Conservation (phyloP, 2,888 invertebrate species). For the Cryptocephalus moraei region DNA sequence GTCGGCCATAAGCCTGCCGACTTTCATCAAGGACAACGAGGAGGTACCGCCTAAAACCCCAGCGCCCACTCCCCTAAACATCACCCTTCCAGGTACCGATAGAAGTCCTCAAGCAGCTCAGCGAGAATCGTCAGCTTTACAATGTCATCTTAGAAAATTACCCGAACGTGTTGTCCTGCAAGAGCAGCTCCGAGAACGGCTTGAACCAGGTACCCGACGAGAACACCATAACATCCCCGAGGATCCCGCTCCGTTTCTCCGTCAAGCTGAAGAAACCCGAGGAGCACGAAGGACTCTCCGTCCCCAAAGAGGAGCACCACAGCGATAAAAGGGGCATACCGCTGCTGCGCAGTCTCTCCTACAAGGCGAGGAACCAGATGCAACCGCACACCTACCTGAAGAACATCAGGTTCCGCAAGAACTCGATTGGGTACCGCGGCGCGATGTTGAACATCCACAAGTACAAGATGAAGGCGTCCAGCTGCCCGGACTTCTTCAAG, state of each 20-base stretch:
- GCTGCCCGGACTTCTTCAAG: slow-evolving; percentile 84
- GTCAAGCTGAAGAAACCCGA: slow-evolving; percentile 44
- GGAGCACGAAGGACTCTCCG: background rate
- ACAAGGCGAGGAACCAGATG: slow-evolving; percentile 10
- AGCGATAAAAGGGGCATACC: slow-evolving; percentile 7
- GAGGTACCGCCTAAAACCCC: slow-evolving; percentile 39
- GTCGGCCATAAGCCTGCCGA: slow-evolving; percentile 66
- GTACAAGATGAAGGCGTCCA: slow-evolving; percentile 73
- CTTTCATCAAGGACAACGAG: slow-evolving; percentile 59
- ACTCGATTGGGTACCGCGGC: slow-evolving; percentile 77
- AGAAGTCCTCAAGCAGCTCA: slow-evolving; percentile 51
- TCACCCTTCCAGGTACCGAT: slow-evolving; percentile 46
- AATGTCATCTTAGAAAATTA: slow-evolving; percentile 64
- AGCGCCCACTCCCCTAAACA: background rate
- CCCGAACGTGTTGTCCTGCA: slow-evolving; percentile 53
- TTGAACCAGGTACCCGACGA: slow-evolving; percentile 35
- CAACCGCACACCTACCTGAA: slow-evolving; percentile 50
- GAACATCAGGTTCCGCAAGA: slow-evolving; percentile 61
- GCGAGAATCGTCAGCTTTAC: slow-evolving; percentile 55
- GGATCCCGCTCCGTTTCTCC: slow-evolving; percentile 52
- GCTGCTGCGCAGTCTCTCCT: slow-evolving; percentile 7
- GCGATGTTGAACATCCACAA: slow-evolving; percentile 76
- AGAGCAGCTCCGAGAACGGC: slow-evolving; percentile 55
- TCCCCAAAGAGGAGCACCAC: background rate
- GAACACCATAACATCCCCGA: slow-evolving; percentile 24